Evolutionary conservation across 2,113 vertebrate genomes (phyloP), one percentile per base, ranked within the genome.

Genomic region (Daphoenositta chrysoptera): DNA sequence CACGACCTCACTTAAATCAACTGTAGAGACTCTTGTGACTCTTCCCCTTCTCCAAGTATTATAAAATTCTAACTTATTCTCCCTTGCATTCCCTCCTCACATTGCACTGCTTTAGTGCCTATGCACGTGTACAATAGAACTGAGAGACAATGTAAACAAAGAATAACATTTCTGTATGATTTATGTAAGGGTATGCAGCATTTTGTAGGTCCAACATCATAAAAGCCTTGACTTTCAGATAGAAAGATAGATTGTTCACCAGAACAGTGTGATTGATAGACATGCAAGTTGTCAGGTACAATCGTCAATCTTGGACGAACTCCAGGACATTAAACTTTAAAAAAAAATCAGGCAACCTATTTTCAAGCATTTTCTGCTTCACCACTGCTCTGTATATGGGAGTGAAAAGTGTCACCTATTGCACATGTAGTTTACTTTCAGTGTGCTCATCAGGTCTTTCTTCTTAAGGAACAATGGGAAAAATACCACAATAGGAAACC

Each of bases 381-480:
- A 90, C 85, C 54, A 71, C 70, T 92, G 63, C 65, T 96, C 93
- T 66, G 35, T 82, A 54, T 75, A 92, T 35, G 31, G 26, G 37
- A 96, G 53, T 63, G 87, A 94, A 96, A 97, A 97, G 77, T 90
- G 70, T 93, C 61, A 93, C 81, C 88, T 89, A 83, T 75, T 82
- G 40, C 87, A 97, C 51, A 84, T 65, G 86, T 69, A 28, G 6
- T 91, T 76, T 80, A 89, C 61, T 77, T 95, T 95, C 91, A 84
- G 35, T 91, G 66, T 86, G 87, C 77, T 97, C 96, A 96, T 97
- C 95, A 96, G 96, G 91, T 97, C 94, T 97, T 97, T 97, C 96
- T 97, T 97, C 89, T 95, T 51, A 37, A 63, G 23, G 88, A 96
- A 97, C 97, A 97, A 97, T 97, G 77, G 64, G 68, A 89, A 96